Evolutionary conservation across 2,797 vertebrate species (phyloP), one percentile per base, ranked within the genome.

Genomic region (Pseudopleuronectes americanus): DNA sequence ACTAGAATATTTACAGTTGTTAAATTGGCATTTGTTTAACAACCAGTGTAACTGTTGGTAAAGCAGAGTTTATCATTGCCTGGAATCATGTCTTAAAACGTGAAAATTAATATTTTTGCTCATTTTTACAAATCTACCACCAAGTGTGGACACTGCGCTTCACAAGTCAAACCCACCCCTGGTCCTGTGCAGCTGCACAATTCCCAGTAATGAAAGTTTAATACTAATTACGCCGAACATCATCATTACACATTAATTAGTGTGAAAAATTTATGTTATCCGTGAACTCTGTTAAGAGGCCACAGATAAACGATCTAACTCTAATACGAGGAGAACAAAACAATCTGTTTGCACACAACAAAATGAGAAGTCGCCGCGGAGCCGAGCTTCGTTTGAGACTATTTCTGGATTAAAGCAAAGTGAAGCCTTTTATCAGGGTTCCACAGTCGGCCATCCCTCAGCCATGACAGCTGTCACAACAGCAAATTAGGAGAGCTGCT

Each of bases 371-470:
- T 28, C 41, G 76, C 56, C 65, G 47, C 76, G 68, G 41, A 53
- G 65, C 76, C 31, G 33, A 59, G 83, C 73, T 69, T 67, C 74
- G 59, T 84, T 81, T 78, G 43, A 17, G 81, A 84, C 80, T 87
- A 89, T 91, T 90, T 90, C 61, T 84, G 85, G 87, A 87, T 84
- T 81, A 84, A 84, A 88, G 84, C 24, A 72, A 64, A 65, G 48
- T 47, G 43, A 80, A 61, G 3, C 12, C 65, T 84, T 89, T 87
- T 65, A 86, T 85, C 76, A 76, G 74, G 58, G 64, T 78, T 85
- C 75, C 62, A 69, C 70, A 81, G 76, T 82, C 71, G 71, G 79
- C 68, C 63, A 62, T 80, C 83, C 81, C 54, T 83, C 83, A 88
- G 83, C 77, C 74, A 53, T 80, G 66, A 79, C 78, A 76, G 74